Evolutionary conservation across 2,797 vertebrate genomes (phyloP).

Genomic region (Myotis pilosus): DNA sequence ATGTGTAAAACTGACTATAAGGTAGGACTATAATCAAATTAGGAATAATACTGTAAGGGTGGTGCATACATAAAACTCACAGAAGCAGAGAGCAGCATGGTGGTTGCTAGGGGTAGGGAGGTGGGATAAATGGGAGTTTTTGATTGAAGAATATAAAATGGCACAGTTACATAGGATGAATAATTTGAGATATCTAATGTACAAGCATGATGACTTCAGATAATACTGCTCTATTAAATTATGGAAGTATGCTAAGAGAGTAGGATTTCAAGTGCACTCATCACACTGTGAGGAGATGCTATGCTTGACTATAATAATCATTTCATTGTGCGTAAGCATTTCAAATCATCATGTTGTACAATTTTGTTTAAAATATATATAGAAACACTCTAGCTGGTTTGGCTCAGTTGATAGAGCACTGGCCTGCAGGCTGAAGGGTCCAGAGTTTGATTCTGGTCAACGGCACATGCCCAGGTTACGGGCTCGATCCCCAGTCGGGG

Average conservation of each 20-base stretch:
- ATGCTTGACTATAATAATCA: not conserved
- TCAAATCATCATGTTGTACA: not conserved
- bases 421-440: too few species aligned
- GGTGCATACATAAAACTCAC: not conserved
- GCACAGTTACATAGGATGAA: not conserved
- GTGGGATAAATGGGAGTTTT: not conserved
- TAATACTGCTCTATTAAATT: not conserved
- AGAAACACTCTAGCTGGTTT: not conserved
- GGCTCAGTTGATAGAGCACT: too few species aligned
- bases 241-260: not conserved
- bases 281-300: not conserved
- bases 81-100: not conserved
- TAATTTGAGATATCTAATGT: not conserved
- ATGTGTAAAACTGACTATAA: not conserved
- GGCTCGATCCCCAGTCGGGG: too few species aligned
- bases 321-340: not conserved
- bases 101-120: not conserved
- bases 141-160: not conserved
- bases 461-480: too few species aligned
- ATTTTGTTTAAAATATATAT: not conserved
- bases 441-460: too few species aligned
- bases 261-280: not conserved
- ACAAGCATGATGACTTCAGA: not conserved
- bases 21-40: not conserved
- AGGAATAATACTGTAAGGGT: not conserved